Base-by-base conservation (phyloP, 1,140 invertebrate genomes). In the Drosophila setifemur region DNA sequence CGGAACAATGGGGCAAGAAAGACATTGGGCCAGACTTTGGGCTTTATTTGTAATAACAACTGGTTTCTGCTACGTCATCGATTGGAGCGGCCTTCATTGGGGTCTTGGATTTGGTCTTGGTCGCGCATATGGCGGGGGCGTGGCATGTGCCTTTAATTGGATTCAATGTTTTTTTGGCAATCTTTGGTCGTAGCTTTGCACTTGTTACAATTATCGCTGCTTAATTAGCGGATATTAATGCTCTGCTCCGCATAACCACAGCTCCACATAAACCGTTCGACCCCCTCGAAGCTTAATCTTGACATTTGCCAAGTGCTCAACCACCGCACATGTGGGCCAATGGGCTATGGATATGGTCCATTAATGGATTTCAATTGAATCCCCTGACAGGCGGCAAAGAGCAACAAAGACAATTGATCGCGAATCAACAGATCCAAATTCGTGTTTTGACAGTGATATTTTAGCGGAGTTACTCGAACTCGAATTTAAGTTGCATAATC, bases 251-350 rank as follows among this genome's bases (percentile, higher is more conserved):
- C 57, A 58, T 71, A 78, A 70, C 57, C 37, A 37, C 35, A 49
- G 7, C 28, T 23, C 37, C 60, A 40, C 78, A 74, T 50, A 44
- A 49, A 39, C 91, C 92, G 49, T 19, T 54, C 31, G n/a, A 54
- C 23, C 91, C 23, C 91, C 66, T 91, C 92, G 73, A 93, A 91
- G 44, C 89, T 31, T 91, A 69, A 35, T 92, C 92, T 49, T 92
- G 73, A 54, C 91, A 91, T 55, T 91, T 90, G 33, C 12, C 31
- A 16, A 44, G 12, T 2, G 42, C 11, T 14, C n/a, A n/a, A n/a
- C n/a, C n/a, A n/a, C n/a, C n/a, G n/a, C 29, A 33, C 43, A 49
- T 50, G 19, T 50, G 28, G 29, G 28, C 8, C 3, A 21, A 21
- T 45, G 37, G 37, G 23, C 16, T 11, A 31, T 54, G 28, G 28